Evolutionary conservation across 2,797 vertebrate genomes (phyloP).

Genomic region (Esox lucius): DNA sequence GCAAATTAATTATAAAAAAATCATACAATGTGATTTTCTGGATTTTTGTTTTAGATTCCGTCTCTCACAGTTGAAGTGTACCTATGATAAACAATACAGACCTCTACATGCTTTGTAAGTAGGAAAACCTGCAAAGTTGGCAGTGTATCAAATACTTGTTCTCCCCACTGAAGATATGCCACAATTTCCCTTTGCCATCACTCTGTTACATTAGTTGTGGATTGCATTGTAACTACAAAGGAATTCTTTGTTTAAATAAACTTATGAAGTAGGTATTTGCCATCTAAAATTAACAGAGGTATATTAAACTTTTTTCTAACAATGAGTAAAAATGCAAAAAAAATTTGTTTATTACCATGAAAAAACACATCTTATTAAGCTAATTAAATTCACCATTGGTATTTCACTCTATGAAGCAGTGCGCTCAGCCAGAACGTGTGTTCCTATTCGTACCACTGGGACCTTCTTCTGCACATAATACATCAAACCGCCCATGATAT

Average conservation of each 20-base stretch:
- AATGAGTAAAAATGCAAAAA: neutral
- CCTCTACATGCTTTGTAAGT: too few relatives aligned
- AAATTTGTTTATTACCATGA: slow-evolving; percentile 7
- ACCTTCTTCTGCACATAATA: slow-evolving; percentile 45
- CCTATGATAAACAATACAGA: too few relatives aligned
- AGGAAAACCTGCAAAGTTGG: too few relatives aligned
- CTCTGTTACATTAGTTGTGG: too few relatives aligned
- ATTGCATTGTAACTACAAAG: too few relatives aligned
- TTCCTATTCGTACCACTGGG: slow-evolving; percentile 44
- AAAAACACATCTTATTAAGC: slow-evolving; percentile 25
- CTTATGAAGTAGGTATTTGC: neutral
- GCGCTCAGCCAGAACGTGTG: slow-evolving; percentile 8
- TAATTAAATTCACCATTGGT: slow-evolving; percentile 56
- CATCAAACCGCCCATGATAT: slow-evolving; percentile 54
- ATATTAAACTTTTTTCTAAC: neutral
- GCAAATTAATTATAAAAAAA: too few relatives aligned
- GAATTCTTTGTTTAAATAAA: neutral
- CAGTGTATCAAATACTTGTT: too few relatives aligned
- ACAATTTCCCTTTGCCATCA: too few relatives aligned
- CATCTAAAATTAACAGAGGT: neutral
- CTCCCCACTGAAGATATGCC: too few relatives aligned
- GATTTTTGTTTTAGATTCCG: too few relatives aligned
- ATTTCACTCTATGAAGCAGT: slow-evolving; percentile 24
- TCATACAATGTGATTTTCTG: too few relatives aligned
- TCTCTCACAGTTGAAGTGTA: too few relatives aligned